Base-by-base conservation (phyloP, 1,140 invertebrate species). In the Thalassaphorura encarpata region DNA sequence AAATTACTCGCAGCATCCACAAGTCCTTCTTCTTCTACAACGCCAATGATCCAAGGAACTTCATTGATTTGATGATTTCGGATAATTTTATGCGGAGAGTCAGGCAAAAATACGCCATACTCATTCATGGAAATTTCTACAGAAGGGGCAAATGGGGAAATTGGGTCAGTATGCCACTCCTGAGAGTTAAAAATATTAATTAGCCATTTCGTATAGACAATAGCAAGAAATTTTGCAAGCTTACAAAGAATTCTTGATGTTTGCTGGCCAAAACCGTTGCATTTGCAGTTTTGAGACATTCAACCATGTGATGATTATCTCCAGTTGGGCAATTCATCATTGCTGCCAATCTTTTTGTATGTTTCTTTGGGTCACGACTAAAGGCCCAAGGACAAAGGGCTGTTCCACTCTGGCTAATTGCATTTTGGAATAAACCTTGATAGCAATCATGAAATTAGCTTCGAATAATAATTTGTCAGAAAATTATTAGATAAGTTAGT, bases 331-430 rank as follows among this genome's bases (percentile, higher is more conserved):
- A 92, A 58, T 85, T 85, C 1, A 91, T 70, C 3, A 77, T 70
- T 2, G 70, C 64, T 0, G 80, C 82, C 2, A 91, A 67, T 58
- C 78, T 73, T 42, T 77, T 75, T 0, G 87, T 79, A 64, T 86
- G 86, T 57, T 81, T 74, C 2, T 76, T 68, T 0, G 84, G 73
- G 33, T 82, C 78, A 65, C 81, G 75, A 1, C 80, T 75, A 36
- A 83, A 73, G 0, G 83, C 77, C 87, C 83, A 92, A 2, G 78
- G 78, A 62, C 77, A 72, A 1, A 87, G 69, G 3, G 80, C 78
- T 15, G 82, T 82, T 0, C 88, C 89, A 67, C 86, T 89, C 70
- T 83, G 79, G 0, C 87, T 81, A 43, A 91, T 82, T 3, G 82
- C 86, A 46, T 79, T 76, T 67, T 80, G 68, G 65, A 85, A 83